A percentile compares a stretch with the other conserved stretches of the same genome.
Conservation (phyloP, 2,888 invertebrate genomes). For the Aplocera efformata region DNA sequence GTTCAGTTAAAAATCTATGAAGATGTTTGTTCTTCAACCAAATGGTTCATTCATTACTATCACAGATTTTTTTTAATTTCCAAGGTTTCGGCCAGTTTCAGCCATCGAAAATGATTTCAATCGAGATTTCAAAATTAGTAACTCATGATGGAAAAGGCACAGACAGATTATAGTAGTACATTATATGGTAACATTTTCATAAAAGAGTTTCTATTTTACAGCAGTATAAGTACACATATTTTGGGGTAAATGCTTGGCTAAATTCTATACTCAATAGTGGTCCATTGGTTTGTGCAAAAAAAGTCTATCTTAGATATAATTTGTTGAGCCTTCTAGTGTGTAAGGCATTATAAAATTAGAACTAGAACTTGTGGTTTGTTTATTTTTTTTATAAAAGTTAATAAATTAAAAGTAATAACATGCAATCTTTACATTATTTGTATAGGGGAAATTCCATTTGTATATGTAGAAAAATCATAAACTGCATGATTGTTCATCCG, state of each 20-base stretch:
- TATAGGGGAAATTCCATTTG: constrained; percentile 7
- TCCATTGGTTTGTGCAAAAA: constrained; percentile 24
- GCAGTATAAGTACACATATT: constrained; percentile 22
- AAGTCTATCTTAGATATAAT: constrained; percentile 19
- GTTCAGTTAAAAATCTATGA: constrained; percentile 28
- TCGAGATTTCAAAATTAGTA: constrained; percentile 42
- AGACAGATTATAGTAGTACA: constrained; percentile 49
- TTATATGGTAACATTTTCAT: constrained; percentile 59
- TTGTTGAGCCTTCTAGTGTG: constrained; percentile 17
- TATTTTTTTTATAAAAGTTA: constrained; percentile 12
- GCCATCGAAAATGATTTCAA: constrained; percentile 35
- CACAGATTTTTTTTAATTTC: constrained; percentile 59
- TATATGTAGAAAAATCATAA: constrained; percentile 4
- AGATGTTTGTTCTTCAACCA: constrained; percentile 36
- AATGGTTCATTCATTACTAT: constrained; percentile 44
- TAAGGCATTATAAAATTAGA: constrained; percentile 20
- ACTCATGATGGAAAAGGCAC: constrained; percentile 48
- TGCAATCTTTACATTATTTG: constrained; percentile 17
- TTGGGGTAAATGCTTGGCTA: constrained; percentile 25
- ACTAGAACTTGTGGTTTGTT: constrained; percentile 14
- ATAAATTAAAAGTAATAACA: constrained; percentile 16
- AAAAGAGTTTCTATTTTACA: constrained; percentile 19
- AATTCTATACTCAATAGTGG: constrained; percentile 20
- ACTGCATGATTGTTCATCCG: neutral
- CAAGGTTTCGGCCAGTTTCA: constrained; percentile 43